Evolutionary conservation across 37 sponge, comb jelly and placozoan genomes (phyloP).

Genomic region (Axinella damicornis): DNA sequence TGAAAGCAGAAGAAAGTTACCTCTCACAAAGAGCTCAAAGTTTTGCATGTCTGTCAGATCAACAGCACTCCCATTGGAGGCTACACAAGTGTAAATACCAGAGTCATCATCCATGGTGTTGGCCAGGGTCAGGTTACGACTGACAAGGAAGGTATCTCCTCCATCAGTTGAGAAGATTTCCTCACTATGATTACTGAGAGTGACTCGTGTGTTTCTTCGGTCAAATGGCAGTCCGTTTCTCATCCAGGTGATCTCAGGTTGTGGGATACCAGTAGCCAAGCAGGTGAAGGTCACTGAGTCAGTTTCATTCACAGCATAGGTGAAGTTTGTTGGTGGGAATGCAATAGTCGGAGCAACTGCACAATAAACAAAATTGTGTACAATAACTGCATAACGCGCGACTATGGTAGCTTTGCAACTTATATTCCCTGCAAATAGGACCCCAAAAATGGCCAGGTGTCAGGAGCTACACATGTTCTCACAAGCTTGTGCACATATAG

Average conservation of each 20-base stretch:
- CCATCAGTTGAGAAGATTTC: background rate
- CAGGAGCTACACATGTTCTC: no score
- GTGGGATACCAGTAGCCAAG: constrained; percentile 45
- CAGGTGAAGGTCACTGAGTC: constrained; percentile 29
- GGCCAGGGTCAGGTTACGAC: constrained; percentile 28
- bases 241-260: constrained; percentile 35
- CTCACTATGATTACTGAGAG: background rate
- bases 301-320: constrained; percentile 26
- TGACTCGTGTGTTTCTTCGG: background rate
- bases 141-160: constrained; percentile 18
- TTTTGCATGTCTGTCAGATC: background rate
- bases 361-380: no score
- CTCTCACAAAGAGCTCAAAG: constrained; percentile 44
- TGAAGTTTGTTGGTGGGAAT: no score
- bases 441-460: no score
- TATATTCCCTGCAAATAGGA: no score
- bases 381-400: no score
- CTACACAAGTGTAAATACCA: constrained; percentile 23
- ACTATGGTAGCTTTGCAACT: no score
- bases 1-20: constrained; percentile 22
- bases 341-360: no score
- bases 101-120: constrained; percentile 3
- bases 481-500: no score
- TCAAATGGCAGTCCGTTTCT: background rate
- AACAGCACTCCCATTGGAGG: background rate